Base-by-base conservation (phyloP, 2,888 invertebrate genomes). In the Tyria jacobaeae region DNA sequence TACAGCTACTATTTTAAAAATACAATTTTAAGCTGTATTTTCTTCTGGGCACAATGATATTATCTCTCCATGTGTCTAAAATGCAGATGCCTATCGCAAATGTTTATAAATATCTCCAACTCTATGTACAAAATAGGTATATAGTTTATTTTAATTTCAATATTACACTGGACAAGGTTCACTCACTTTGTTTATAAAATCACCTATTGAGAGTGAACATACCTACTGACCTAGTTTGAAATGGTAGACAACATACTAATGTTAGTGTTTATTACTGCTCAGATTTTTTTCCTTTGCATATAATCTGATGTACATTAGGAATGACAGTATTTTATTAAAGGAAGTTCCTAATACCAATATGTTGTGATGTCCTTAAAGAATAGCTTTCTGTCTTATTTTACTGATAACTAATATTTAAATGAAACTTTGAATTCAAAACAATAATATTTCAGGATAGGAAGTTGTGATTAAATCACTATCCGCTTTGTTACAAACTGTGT, bases 381-480 rank as follows among this genome's bases (percentile, higher is more conserved):
- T 44, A 25, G 27, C 15, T 44, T 31, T 24, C 24, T 37, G 21
- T n/a, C 14, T 21, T 52, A n/a, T 15, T 34, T 52, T 52, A 15
- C n/a, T 52, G 14, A 4, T 14, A 5, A 7, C 21, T 21, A 21
- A 34, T 51, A 25, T 54, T 39, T 15, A n/a, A 34, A 2, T 24
- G n/a, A 2, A 31, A n/a, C 27, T 15, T 21, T 51, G 34, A 14
- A 51, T 21, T 51, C 14, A 51, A 51, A 51, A 51, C 50, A 34
- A 68, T 75, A 65, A 64, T 48, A 75, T 64, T 64, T 64, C 62
- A 67, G 52, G 25, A 34, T 65, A 53, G 14, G 10, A 39, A 41
- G n/a, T 25, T 58, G 2, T 49, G 12, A 61, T 60, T 53, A 50
- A 58, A 31, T 50, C 44, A 60, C 55, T 57, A 66, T 27, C 25